These are phyloP conservation scores for Lasioglossum pauxillum DNA, from an alignment of 2,888 invertebrate species.

Conservation along the genomic window DNA sequence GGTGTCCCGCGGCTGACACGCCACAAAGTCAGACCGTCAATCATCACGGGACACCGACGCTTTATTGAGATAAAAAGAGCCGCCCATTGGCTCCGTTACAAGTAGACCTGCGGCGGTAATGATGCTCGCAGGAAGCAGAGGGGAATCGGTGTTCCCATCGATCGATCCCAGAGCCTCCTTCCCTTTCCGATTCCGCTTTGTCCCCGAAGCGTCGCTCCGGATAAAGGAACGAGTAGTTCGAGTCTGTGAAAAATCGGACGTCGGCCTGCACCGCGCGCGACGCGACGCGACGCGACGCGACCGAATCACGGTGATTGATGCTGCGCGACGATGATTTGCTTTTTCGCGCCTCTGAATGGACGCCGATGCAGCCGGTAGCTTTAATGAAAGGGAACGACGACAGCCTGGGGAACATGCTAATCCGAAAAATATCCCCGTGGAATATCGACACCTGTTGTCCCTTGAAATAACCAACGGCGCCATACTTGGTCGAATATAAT, in stretches of 20 bases:
- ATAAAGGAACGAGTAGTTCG: background rate
- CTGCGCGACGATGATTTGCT: constrained; percentile 29
- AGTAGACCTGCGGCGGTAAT: constrained; percentile 34
- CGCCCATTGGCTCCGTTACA: constrained; percentile 43
- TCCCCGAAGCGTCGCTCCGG: background rate
- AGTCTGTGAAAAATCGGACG: constrained; percentile 4
- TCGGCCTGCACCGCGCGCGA: background rate
- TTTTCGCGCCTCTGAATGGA: constrained; percentile 18
- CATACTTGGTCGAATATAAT: background rate
- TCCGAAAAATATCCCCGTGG: constrained; percentile 42
- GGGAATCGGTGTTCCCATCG: constrained; percentile 42
- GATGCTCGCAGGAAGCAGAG: constrained; percentile 25
- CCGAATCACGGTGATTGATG: constrained; percentile 42
- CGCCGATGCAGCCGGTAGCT: background rate
- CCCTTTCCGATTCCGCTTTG: constrained; percentile 27
- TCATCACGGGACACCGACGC: constrained; percentile 33
- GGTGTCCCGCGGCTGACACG: constrained; percentile 23
- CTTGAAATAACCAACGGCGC: constrained; percentile 23
- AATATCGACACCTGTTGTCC: constrained; percentile 62
- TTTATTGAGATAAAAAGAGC: constrained; percentile 37
- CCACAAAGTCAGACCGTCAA: constrained; percentile 45
- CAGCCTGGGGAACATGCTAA: constrained; percentile 31
- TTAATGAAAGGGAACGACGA: constrained; percentile 23
- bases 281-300: too few relatives aligned
- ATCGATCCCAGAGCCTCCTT: constrained; percentile 1